Conservation (phyloP, 2,797 vertebrate genomes). For the Lepus townsendii region DNA sequence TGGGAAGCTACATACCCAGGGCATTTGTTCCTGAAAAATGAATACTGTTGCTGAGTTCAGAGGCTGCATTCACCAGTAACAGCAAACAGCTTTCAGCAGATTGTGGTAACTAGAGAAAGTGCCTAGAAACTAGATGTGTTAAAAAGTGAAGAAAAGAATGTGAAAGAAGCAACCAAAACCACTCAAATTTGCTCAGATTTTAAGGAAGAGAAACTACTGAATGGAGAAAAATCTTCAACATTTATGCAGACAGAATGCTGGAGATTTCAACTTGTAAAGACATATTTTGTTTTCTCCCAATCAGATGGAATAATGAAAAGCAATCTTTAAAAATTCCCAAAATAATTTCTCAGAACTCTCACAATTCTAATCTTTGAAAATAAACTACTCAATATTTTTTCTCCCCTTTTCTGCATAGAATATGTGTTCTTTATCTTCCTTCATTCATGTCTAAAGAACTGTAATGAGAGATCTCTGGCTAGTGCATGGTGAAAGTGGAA, state of each 20-base stretch:
- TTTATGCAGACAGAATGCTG: not conserved
- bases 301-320: not conserved
- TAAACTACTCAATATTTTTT: not conserved
- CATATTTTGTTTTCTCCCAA: not conserved
- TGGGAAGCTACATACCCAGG: not conserved
- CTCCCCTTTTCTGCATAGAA: not conserved
- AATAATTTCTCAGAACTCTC: not conserved
- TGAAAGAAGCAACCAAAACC: conserved; percentile 3
- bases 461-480: not conserved
- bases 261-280: not conserved
- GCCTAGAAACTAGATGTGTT: not conserved
- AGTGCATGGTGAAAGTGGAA: not conserved
- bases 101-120: not conserved
- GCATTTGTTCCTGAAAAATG: not conserved
- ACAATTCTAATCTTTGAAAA: conserved; percentile 36
- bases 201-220: not conserved
- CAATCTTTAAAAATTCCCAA: not conserved
- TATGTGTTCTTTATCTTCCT: not conserved
- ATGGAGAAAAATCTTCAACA: not conserved
- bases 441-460: conserved; percentile 14
- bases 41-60: not conserved
- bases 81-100: not conserved
- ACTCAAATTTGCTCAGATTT: not conserved
- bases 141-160: conserved; percentile 45
- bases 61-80: not conserved